These are phyloP conservation scores for Drosophila kanapiae DNA, from an alignment of 1,140 invertebrate genomes.

Conservation along the genomic window DNA sequence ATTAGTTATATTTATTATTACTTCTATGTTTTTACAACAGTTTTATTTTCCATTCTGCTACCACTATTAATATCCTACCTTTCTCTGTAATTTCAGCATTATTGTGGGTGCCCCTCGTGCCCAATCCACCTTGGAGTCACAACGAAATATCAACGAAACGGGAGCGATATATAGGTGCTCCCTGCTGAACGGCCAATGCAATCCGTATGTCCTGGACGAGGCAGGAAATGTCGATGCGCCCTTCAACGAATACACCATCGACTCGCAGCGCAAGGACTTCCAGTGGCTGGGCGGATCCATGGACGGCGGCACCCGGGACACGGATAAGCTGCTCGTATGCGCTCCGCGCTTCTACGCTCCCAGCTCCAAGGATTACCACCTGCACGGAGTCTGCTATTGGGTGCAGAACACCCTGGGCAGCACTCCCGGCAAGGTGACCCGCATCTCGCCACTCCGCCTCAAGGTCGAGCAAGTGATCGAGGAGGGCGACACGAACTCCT, in stretches of 20 bases:
- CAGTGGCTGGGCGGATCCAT: conserved; percentile 83
- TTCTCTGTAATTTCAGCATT: conserved; percentile 48
- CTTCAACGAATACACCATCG: conserved; percentile 60
- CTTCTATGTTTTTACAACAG: too few relatives aligned
- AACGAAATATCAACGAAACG: conserved; percentile 77
- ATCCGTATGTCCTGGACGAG: conserved; percentile 71
- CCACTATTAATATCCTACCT: not conserved
- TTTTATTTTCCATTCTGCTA: not conserved
- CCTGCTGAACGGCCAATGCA: conserved; percentile 54
- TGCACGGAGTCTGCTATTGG: conserved; percentile 86
- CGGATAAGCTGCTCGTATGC: conserved; percentile 78
- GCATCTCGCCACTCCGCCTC: conserved; percentile 74
- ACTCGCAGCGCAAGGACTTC: conserved; percentile 69
- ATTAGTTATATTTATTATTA: too few relatives aligned
- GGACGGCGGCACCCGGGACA: conserved; percentile 76
- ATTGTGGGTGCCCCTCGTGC: conserved; percentile 82
- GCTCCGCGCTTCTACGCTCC: conserved; percentile 76
- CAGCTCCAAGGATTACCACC: conserved; percentile 61
- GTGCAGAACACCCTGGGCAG: conserved; percentile 67
- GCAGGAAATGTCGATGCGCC: conserved; percentile 52
- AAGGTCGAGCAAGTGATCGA: conserved; percentile 52
- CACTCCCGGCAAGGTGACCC: conserved; percentile 58
- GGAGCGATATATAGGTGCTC: conserved; percentile 81
- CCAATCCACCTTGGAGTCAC: conserved; percentile 76
- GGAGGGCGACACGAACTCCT: conserved; percentile 48